Percentiles rank a stretch among this genome's conserved stretches.
Evolutionary conservation across 2,797 vertebrate species (phyloP).

Genomic region (Atherinosoma microstoma): DNA sequence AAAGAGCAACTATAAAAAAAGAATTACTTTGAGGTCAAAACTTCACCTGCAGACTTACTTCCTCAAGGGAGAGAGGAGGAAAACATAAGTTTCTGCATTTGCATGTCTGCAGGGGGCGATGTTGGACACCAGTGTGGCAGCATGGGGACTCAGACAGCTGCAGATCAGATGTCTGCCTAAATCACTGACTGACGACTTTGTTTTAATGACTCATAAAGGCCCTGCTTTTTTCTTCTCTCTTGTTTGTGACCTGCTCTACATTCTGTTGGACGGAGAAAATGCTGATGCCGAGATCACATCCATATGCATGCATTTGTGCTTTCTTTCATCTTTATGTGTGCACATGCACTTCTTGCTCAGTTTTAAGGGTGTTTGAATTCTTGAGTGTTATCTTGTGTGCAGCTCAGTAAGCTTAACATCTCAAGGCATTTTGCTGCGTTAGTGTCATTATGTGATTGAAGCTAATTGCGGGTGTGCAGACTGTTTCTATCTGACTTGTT

Average conservation of each 20-base stretch:
- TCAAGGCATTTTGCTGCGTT: conserved; percentile 37
- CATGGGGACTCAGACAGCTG: conserved; percentile 56
- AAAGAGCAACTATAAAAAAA: neutral
- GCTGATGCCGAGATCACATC: conserved; percentile 34
- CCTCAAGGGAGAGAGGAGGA: neutral
- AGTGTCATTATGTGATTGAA: conserved; percentile 68
- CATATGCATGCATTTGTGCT: conserved; percentile 11
- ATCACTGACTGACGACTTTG: conserved; percentile 59
- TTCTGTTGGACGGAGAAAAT: conserved; percentile 17
- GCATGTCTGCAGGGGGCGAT: conserved; percentile 68
- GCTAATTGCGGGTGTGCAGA: conserved; percentile 62
- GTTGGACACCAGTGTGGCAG: conserved; percentile 48
- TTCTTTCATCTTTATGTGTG: conserved; percentile 37
- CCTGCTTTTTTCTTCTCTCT: conserved; percentile 25
- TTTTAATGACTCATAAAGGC: conserved; percentile 64
- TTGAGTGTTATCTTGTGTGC: conserved; percentile 54
- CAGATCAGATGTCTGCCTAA: conserved; percentile 69
- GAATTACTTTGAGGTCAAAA: neutral
- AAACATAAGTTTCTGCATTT: neutral
- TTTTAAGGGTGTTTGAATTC: conserved; percentile 34
- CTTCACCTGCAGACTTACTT: neutral
- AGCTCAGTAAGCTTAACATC: conserved; percentile 48
- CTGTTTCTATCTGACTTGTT: conserved; percentile 59
- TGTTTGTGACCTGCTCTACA: conserved; percentile 46
- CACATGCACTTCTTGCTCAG: conserved; percentile 10